These are phyloP conservation scores for Altica lythri DNA, from an alignment of 2,888 invertebrate species.

Conservation along the genomic window DNA sequence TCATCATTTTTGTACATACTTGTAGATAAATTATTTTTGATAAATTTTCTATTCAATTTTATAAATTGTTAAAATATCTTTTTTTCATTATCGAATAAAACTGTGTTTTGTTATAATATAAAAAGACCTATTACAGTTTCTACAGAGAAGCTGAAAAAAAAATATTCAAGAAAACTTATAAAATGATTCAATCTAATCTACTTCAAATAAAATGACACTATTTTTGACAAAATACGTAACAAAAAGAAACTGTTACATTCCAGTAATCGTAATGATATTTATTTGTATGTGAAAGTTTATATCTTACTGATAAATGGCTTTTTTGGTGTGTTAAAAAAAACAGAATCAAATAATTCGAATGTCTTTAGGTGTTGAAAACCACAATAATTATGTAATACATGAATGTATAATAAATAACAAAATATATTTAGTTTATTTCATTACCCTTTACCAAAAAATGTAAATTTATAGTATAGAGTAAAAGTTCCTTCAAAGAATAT, in stretches of 20 bases:
- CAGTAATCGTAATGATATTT: constrained; percentile 42
- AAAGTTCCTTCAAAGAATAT: too few species aligned
- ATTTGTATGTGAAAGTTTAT: constrained; percentile 39
- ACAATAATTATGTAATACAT: constrained; percentile 59
- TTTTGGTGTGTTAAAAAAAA: constrained; percentile 54
- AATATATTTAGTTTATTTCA: constrained; percentile 7
- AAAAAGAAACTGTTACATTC: constrained; percentile 52
- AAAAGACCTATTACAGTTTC: constrained; percentile 28
- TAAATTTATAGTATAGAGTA: too few species aligned
- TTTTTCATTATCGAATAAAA: too few species aligned
- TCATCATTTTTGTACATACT: constrained; percentile 36
- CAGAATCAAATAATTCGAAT: constrained; percentile 55
- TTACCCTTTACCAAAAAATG: neutral
- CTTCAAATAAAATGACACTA: constrained; percentile 46
- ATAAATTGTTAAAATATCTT: constrained; percentile 28
- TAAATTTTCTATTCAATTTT: constrained; percentile 26
- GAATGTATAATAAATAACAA: constrained; percentile 55
- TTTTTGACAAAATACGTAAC: constrained; percentile 54
- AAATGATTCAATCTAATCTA: constrained; percentile 25
- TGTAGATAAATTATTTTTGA: constrained; percentile 32
- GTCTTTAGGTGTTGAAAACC: constrained; percentile 56
- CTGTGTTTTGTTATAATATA: constrained; percentile 25
- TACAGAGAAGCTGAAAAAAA: too few species aligned
- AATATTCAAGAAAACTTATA: constrained; percentile 25
- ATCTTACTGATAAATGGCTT: constrained; percentile 48